Evolutionary conservation across 2,888 invertebrate genomes (phyloP), one percentile per base, ranked within the genome.

Genomic region (Tinea trinotella): DNA sequence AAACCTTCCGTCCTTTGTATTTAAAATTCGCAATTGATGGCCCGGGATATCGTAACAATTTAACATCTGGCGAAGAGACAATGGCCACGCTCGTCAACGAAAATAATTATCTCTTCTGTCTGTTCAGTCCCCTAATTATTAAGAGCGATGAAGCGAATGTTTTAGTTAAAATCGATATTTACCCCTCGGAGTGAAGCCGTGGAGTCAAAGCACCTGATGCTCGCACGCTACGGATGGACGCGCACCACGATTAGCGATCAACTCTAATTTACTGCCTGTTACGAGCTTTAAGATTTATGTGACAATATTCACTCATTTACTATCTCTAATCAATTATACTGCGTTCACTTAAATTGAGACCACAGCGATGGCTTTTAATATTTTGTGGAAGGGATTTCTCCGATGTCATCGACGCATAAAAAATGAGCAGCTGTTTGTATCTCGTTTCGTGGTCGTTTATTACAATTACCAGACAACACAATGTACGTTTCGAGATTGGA

Each of bases 61-160:
- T 40, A 40, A 40, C 40, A 40, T 40, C 40, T 40, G 40, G 40
- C 64, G 67, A 66, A 65, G 67, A 70, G 65, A 69, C 67, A 68
- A 66, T 67, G 70, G 64, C 15, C 19, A 1, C 57, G 66, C 66
- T 66, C 66, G 66, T 71, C 64, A 68, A 68, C 64, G 64, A 66
- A 70, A 72, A 70, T 77, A 73, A 77, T 77, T 75, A 76, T 71
- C 68, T 72, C 19, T 44, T 34, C 54, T 24, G 19, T 44, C 24
- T 54, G 35, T 49, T 54, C 61, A 55, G 59, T 61, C 69, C 69
- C 69, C 62, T 60, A 62, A 67, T 69, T 66, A 66, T 69, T 66
- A 67, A 66, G 64, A 57, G 64, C 63, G 66, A 66, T 66, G 68
- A 64, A 64, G 68, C 65, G 68, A 64, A 64, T 65, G 62, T 65